phyloP scores from a whole-genome alignment of 2,888 invertebrate genomes.

The Orthonevra nobilis region DNA sequence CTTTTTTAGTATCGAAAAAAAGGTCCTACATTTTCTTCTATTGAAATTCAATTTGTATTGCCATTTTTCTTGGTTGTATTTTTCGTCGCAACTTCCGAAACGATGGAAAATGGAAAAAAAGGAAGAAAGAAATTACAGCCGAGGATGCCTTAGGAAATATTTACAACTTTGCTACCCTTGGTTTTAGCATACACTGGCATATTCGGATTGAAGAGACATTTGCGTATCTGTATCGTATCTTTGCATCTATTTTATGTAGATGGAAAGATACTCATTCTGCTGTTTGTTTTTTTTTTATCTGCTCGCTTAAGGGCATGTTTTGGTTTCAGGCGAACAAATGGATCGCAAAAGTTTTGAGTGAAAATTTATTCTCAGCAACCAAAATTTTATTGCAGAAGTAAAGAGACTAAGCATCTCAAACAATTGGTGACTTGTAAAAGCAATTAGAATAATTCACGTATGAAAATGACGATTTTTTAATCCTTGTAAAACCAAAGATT shows the following conservation, averaged over 20 bases:
- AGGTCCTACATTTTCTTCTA: too few species aligned
- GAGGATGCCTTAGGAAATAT: slow-evolving; percentile 8
- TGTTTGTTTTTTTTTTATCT: background rate
- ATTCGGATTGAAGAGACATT: background rate
- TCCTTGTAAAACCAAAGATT: too few species aligned
- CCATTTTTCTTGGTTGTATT: background rate
- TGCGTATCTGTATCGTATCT: slow-evolving; percentile 4
- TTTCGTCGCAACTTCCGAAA: too few species aligned
- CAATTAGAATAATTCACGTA: too few species aligned
- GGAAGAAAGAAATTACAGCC: background rate
- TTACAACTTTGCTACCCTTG: slow-evolving; percentile 15
- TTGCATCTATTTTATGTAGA: background rate
- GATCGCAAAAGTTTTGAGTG: too few species aligned
- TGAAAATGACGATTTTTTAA: too few species aligned
- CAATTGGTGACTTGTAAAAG: too few species aligned
- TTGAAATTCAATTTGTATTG: slow-evolving; percentile 19
- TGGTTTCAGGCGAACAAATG: too few species aligned
- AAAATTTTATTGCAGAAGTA: too few species aligned
- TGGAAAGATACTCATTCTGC: background rate
- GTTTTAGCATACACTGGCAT: background rate
- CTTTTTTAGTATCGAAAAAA: too few species aligned
- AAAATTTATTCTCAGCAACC: too few species aligned
- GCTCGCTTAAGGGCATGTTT: background rate
- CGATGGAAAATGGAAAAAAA: background rate
- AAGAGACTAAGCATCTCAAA: too few species aligned